Evolutionary conservation across 2,797 vertebrate species (phyloP).

Genomic region (Labroides dimidiatus): DNA sequence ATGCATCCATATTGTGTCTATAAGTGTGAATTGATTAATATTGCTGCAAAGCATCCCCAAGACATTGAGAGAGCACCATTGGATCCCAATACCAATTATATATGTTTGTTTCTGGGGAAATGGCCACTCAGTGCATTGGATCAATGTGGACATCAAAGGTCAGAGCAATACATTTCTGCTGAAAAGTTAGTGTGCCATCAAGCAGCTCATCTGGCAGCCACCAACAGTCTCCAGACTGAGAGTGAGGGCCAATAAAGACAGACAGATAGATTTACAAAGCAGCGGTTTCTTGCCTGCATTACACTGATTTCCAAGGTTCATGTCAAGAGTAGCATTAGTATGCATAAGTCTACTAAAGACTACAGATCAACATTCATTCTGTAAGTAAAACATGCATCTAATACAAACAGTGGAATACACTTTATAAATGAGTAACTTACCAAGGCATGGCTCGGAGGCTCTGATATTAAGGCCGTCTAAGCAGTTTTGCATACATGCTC

Average conservation of each 20-base stretch:
- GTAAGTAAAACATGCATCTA: slow-evolving; percentile 6
- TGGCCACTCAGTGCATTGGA: slow-evolving; percentile 81
- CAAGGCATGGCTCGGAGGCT: slow-evolving; percentile 40
- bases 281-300: neutral
- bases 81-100: slow-evolving; percentile 87
- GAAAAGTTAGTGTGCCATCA: slow-evolving; percentile 75
- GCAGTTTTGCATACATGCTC: slow-evolving; percentile 15
- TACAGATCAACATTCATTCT: neutral
- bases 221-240: slow-evolving; percentile 30
- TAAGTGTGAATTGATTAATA: slow-evolving; percentile 90
- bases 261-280: slow-evolving; percentile 21
- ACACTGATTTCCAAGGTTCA: neutral
- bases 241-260: slow-evolving; percentile 18
- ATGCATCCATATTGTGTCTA: slow-evolving; percentile 87
- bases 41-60: slow-evolving; percentile 82
- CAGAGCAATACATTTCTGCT: slow-evolving; percentile 82
- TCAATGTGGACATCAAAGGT: slow-evolving; percentile 86
- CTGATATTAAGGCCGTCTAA: slow-evolving; percentile 46
- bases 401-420: slow-evolving; percentile 12
- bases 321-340: neutral
- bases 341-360: neutral
- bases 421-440: slow-evolving; percentile 26
- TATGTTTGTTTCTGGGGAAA: slow-evolving; percentile 87
- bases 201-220: slow-evolving; percentile 55
- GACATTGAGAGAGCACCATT: slow-evolving; percentile 82